Conservation (phyloP, 2,113 vertebrate species). For the Stercorarius parasiticus region DNA sequence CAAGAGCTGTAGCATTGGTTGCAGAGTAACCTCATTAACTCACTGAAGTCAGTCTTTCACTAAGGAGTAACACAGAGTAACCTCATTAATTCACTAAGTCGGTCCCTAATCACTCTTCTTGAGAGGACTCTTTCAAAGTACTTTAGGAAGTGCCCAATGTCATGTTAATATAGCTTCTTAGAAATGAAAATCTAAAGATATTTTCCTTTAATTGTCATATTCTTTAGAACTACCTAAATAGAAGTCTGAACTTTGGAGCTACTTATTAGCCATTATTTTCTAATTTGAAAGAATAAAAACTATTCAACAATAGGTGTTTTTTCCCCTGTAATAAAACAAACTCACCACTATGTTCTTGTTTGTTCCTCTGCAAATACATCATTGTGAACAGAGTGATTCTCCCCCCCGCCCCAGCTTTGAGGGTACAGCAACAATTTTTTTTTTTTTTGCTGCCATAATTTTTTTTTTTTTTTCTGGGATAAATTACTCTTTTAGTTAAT, state of each 20-base stretch:
- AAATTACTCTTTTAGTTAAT: neutral
- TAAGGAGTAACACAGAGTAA: neutral
- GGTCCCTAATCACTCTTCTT: neutral
- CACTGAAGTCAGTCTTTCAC: neutral
- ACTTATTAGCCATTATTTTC: neutral
- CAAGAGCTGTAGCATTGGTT: neutral
- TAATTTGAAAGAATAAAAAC: neutral
- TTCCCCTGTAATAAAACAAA: neutral
- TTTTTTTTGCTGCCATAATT: neutral
- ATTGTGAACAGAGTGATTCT: neutral
- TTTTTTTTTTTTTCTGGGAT: neutral
- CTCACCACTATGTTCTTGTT: neutral
- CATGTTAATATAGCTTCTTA: neutral
- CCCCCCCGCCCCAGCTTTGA: rapidly evolving
- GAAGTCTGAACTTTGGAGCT: neutral
- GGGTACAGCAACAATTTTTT: neutral
- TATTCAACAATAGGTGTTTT: rapidly evolving
- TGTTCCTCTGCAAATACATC: neutral
- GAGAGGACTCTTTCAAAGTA: neutral
- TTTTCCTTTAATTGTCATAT: neutral
- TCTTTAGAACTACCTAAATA: neutral
- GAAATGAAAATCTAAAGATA: neutral
- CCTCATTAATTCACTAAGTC: slow-evolving; percentile 8
- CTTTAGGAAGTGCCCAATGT: neutral
- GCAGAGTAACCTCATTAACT: neutral